Conservation (phyloP, 2,113 vertebrate genomes). For the Mobula birostris region DNA sequence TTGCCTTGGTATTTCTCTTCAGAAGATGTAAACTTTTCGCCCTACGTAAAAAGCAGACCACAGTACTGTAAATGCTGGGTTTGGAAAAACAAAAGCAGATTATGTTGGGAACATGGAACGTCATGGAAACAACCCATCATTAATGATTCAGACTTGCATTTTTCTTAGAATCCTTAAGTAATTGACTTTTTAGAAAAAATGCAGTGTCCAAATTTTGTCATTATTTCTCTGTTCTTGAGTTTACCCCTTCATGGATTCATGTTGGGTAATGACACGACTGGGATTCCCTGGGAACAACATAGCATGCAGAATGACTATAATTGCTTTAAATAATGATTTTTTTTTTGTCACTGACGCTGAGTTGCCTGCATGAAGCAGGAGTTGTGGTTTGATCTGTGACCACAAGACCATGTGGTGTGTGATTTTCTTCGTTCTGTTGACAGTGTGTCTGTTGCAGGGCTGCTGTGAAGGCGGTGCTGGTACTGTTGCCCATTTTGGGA, state of each 20-base stretch:
- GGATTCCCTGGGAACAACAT: background rate
- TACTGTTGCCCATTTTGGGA: constrained; percentile 66
- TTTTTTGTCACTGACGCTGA: background rate
- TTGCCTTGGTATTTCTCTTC: background rate
- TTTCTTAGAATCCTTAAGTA: background rate
- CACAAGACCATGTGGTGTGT: background rate
- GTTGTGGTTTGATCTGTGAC: background rate
- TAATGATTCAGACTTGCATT: background rate
- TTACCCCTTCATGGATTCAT: background rate
- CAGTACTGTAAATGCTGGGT: background rate
- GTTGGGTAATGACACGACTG: background rate
- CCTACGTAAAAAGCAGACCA: background rate
- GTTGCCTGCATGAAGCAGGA: background rate
- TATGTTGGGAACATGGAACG: background rate
- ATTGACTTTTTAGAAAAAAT: background rate
- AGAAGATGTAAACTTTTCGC: no score
- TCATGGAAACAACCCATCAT: background rate
- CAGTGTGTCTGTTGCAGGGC: constrained; percentile 49
- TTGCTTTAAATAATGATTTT: background rate
- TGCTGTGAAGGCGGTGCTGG: constrained; percentile 64
- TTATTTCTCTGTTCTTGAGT: background rate
- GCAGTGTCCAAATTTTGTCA: background rate
- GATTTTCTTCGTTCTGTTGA: background rate
- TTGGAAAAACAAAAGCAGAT: background rate
- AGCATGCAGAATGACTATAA: background rate